Base-by-base conservation (phyloP, 2,113 vertebrate genomes). In the Pelusios castaneus region DNA sequence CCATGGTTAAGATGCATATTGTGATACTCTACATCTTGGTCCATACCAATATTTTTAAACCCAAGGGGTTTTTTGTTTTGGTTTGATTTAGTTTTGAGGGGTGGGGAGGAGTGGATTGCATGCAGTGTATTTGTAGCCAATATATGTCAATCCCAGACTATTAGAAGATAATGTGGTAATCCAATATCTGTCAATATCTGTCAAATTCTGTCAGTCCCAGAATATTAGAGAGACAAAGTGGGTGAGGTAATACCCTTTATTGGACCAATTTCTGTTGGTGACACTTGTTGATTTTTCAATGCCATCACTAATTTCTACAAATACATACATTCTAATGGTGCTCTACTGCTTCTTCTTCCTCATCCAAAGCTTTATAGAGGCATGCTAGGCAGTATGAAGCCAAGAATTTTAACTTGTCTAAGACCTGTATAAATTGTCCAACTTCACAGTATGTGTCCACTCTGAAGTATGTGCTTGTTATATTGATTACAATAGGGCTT, bases 401-500 rank as follows among this genome's bases (percentile, higher is more conserved):
- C 79, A 83, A 76, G 55, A 31, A 85, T 87, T 84, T 89, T 41
- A 49, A 76, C 24, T 3, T 16, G 63, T 38, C 6, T 13, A 22
- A 27, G 8, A 43, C 3, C 3, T 2, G 13, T 5, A 58, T 11
- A 80, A 85, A 88, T 84, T 25, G 77, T 3, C 24, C 76, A 43
- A 45, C 4, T 82, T 89, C 80, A 55, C 11, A 6, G 2, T 13
- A 47, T 47, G 47, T 47, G 47, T 47, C n/a, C n/a, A 25, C 49
- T 9, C 10, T 31, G 80, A 94, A 80, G 82, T 19, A 73, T 63
- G 14, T 77, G 84, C 58, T 88, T 14, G 2, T 82, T 93, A 88
- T 86, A 91, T 84, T 83, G 84, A 77, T 70, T 73, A 22, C 47
- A n/a, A n/a, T n/a, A 83, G 92, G 85, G 76, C 80, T 75, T 38